Evolutionary conservation across 2,797 vertebrate genomes (phyloP), one percentile per base, ranked within the genome.

Genomic region (Merluccius polli): DNA sequence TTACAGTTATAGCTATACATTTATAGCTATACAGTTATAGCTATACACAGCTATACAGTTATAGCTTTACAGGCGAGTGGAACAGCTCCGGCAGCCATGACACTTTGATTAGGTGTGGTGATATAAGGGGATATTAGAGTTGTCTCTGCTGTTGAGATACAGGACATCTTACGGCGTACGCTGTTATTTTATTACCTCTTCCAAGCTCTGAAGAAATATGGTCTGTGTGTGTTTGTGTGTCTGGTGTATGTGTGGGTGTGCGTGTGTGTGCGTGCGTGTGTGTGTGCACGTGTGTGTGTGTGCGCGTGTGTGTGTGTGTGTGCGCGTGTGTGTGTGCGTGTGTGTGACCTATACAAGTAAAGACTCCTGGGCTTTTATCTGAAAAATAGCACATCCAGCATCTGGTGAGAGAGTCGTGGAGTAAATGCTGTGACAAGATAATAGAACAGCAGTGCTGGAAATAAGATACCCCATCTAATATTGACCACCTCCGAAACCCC

Each of bases 271-370:
- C 24, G 52, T 24, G n/a, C 24, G n/a, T 59, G 52, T 59, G 52
- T 59, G 52, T 59, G 52, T 24, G n/a, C 24, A 9, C 10, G 52
- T 24, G 52, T 59, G 52, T 24, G 52, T 13, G 52, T n/a, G n/a
- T 59, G 52, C 24, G n/a, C 10, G 52, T 59, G 52, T 59, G n/a
- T 59, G 7, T 59, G 12, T 59, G 52, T 59, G 21, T 59, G 52
- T 24, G 18, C 10, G 52, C 16, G 44, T 52, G 44, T 52, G 7
- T 52, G 44, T 33, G 13, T 59, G 38, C 4, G 21, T 73, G 33
- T 52, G 38, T 73, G 38, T 78, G 67, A 65, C 52, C 68, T 78
- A 12, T 35, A 74, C 63, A 35, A 30, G 21, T 63, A 74, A 67
- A 71, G 31, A 75, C 68, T 24, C 13, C 21, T 59, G 69, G 30